Evolutionary conservation across 2,113 vertebrate species (phyloP).

Genomic region (Sula dactylatra): DNA sequence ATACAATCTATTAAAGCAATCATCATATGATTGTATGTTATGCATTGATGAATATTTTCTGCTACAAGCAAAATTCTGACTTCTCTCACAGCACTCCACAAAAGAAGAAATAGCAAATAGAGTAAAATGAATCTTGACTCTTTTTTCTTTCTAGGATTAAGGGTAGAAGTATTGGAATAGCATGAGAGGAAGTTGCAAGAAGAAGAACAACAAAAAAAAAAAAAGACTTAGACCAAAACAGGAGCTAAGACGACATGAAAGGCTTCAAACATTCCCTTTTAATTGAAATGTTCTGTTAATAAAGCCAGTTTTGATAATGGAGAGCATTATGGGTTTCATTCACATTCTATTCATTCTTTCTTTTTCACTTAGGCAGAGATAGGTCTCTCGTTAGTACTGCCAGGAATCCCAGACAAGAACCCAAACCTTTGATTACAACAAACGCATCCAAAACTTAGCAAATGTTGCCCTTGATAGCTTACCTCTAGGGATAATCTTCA

Average conservation of each 20-base stretch:
- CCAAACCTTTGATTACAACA: not conserved
- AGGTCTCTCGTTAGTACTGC: not conserved
- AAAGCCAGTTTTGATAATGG: constrained; percentile 1
- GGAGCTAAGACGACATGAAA: not conserved
- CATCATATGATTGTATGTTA: not conserved
- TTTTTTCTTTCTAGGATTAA: not conserved
- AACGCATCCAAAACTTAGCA: not conserved
- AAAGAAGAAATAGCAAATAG: not conserved
- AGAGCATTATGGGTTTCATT: not conserved
- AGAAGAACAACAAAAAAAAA: not conserved
- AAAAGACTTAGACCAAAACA: not conserved
- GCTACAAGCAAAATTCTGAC: not conserved
- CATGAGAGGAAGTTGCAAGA: not conserved
- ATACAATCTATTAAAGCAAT: not conserved
- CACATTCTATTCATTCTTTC: not conserved
- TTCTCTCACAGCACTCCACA: not conserved
- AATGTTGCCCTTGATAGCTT: not conserved
- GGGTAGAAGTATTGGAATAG: not conserved
- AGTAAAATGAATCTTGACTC: not conserved
- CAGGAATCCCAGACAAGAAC: not conserved
- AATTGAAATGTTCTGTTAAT: not conserved
- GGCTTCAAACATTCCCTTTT: not conserved
- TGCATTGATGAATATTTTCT: not conserved
- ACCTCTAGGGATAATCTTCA: not conserved
- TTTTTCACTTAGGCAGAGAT: not conserved